These are phyloP conservation scores for Platycercus adscitus DNA, from an alignment of 2,113 vertebrate species.

Conservation along the genomic window DNA sequence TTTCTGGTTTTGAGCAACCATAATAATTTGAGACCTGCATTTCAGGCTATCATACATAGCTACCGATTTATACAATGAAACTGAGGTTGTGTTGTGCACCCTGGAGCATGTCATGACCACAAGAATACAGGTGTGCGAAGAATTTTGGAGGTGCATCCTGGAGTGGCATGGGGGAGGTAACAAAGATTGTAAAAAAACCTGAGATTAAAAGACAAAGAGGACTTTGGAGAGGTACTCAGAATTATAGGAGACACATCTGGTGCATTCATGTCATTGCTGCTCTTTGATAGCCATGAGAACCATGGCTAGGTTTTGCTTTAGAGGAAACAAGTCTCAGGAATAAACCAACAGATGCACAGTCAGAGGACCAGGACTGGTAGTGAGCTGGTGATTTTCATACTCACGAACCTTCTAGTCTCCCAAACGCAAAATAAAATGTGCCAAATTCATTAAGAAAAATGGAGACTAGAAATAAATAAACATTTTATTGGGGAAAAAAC, in stretches of 20 bases:
- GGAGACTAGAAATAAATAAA: neutral
- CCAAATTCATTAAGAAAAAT: neutral
- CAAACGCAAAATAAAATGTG: neutral
- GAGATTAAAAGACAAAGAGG: no score
- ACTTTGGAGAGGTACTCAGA: neutral
- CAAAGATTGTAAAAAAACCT: no score
- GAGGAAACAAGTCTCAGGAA: neutral
- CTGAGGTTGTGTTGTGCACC: neutral
- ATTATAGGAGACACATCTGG: neutral
- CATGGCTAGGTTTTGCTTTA: neutral
- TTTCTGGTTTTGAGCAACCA: neutral
- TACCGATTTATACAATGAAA: neutral
- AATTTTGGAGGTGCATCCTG: neutral
- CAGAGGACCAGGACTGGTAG: neutral
- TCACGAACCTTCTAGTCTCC: neutral
- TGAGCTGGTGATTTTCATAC: neutral
- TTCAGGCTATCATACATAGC: neutral
- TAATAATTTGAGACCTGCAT: neutral
- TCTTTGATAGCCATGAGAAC: neutral
- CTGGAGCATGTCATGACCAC: neutral
- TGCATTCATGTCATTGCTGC: neutral
- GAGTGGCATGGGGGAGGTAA: no score
- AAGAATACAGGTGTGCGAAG: neutral
- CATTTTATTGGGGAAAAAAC: neutral
- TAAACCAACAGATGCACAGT: neutral